Percentiles rank a stretch among this genome's conserved stretches.
These are phyloP conservation scores for Euwallacea fornicatus DNA, from an alignment of 1,140 invertebrate genomes.

Conservation along the genomic window DNA sequence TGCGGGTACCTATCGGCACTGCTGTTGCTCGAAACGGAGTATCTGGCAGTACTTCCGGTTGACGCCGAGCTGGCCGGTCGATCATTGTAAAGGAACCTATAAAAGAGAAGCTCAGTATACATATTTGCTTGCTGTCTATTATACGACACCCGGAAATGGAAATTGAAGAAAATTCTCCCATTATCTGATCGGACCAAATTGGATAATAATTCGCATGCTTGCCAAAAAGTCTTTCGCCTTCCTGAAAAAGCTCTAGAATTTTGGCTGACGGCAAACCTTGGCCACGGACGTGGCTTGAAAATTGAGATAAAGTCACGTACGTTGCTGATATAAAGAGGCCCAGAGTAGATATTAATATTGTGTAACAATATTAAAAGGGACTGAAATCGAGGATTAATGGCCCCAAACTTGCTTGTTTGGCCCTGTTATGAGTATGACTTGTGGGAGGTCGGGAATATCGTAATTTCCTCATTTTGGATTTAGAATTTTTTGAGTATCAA, in stretches of 20 bases:
- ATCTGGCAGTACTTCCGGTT: constrained; percentile 13
- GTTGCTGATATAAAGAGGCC: background rate
- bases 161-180: too few species aligned
- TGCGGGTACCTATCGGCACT: constrained; percentile 21
- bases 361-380: constrained; percentile 3
- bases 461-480: too few species aligned
- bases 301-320: background rate
- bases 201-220: constrained; percentile 2
- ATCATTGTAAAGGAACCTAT: constrained; percentile 27
- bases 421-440: background rate
- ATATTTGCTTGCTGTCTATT: background rate
- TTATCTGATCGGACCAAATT: background rate
- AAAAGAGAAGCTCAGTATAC: background rate
- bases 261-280: background rate
- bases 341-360: constrained; percentile 1
- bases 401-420: background rate
- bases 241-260: background rate
- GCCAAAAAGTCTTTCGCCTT: background rate
- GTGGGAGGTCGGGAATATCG: too few species aligned
- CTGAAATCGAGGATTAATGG: constrained; percentile 1
- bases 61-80: constrained; percentile 10
- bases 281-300: background rate
- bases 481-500: too few species aligned
- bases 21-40: constrained; percentile 2
- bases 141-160: too few species aligned